Conservation (phyloP, 35 echinoderm and acorn worm species). For the Holothuria glaberrima region DNA sequence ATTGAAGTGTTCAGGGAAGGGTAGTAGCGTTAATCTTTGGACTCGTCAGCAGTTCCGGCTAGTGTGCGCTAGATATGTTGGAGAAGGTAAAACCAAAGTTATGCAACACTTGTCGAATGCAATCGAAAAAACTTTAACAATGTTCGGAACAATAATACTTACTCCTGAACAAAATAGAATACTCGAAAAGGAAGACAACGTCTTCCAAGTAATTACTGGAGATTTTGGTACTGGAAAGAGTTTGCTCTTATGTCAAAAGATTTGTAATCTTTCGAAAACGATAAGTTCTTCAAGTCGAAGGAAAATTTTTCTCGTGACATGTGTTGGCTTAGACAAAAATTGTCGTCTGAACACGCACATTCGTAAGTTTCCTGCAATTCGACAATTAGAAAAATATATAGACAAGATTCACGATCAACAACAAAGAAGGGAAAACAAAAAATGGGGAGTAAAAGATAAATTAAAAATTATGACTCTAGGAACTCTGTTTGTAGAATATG, state of each 20-base stretch:
- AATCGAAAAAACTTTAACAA: no score
- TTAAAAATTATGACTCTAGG: not conserved
- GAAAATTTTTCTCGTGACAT: not conserved
- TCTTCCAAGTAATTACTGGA: not conserved
- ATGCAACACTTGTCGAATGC: no score
- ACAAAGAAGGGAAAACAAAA: not conserved
- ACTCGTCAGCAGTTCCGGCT: no score
- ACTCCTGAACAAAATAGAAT: no score
- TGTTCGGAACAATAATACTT: no score
- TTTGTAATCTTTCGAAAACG: not conserved
- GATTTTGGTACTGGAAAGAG: slow-evolving; percentile 10
- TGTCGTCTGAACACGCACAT: not conserved
- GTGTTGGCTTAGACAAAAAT: not conserved
- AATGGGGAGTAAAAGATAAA: no score
- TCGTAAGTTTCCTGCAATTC: not conserved
- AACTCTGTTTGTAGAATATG: not conserved
- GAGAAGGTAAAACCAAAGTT: no score
- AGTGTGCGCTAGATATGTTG: no score
- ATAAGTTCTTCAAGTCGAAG: no score
- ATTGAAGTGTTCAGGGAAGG: no score
- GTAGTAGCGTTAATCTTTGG: no score
- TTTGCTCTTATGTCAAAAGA: not conserved
- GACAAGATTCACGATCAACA: no score
- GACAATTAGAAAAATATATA: not conserved
- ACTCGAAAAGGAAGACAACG: not conserved